These are phyloP conservation scores for Maniola hyperantus DNA, from an alignment of 2,888 invertebrate genomes.

Conservation along the genomic window DNA sequence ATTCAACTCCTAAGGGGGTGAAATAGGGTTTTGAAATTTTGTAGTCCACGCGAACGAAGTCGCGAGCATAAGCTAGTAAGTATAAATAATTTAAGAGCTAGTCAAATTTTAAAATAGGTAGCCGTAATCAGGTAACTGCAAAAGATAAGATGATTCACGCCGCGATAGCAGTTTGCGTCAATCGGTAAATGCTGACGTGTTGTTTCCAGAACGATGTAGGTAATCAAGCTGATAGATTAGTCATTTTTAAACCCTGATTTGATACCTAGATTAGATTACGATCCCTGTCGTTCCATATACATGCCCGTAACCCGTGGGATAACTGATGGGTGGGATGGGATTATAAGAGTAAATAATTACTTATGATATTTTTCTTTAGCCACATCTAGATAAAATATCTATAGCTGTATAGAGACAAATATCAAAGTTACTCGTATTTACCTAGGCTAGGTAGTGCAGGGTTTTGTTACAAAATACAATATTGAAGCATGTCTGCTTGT, in stretches of 20 bases:
- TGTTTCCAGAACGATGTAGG: slow-evolving; percentile 7
- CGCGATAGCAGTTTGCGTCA: slow-evolving; percentile 8
- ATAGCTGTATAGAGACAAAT: slow-evolving; percentile 35
- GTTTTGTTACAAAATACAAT: slow-evolving; percentile 42
- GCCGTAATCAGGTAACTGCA: neutral
- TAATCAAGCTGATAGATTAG: neutral
- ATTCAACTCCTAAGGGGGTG: too few species aligned
- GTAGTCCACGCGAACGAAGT: too few species aligned
- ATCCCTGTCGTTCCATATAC: neutral
- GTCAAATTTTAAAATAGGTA: neutral
- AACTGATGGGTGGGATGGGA: too few species aligned
- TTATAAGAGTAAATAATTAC: too few species aligned
- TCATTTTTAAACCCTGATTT: slow-evolving; percentile 6
- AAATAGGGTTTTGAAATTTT: too few species aligned
- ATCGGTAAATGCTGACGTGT: neutral
- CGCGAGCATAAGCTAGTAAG: too few species aligned
- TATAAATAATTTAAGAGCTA: too few species aligned
- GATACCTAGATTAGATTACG: slow-evolving; percentile 13
- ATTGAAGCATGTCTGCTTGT: slow-evolving; percentile 39
- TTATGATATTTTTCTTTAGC: too few species aligned
- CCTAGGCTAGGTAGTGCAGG: slow-evolving; percentile 15
- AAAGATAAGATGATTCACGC: slow-evolving; percentile 11
- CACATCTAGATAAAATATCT: slow-evolving; percentile 33
- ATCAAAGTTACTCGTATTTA: slow-evolving; percentile 41
- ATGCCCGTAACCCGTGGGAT: too few species aligned